Evolutionary conservation across 2,888 invertebrate genomes (phyloP).

Genomic region (Hypena proboscidalis): DNA sequence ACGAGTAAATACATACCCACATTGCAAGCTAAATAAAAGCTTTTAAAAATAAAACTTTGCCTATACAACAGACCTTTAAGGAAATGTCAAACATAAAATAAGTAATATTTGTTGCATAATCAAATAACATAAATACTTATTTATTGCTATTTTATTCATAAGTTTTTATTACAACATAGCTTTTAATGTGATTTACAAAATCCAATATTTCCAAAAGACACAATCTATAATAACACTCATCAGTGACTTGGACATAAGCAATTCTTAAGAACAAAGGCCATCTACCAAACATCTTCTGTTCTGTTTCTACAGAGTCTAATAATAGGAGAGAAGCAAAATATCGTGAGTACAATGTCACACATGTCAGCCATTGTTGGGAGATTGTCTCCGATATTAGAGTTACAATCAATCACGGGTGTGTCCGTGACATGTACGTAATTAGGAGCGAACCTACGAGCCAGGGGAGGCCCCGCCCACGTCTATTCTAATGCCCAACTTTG

Average conservation of each 20-base stretch:
- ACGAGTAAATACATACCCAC: too few relatives aligned
- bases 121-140: too few relatives aligned
- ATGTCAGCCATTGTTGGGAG: constrained; percentile 68
- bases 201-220: constrained; percentile 8
- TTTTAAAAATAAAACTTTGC: too few relatives aligned
- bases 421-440: constrained; percentile 79
- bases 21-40: too few relatives aligned
- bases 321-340: constrained; percentile 50
- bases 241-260: constrained; percentile 41
- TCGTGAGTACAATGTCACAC: constrained; percentile 59
- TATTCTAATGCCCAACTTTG: constrained; percentile 46
- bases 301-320: constrained; percentile 38
- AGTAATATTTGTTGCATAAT: too few relatives aligned
- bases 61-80: too few relatives aligned
- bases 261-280: constrained; percentile 44
- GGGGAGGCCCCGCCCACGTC: constrained; percentile 33
- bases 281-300: constrained; percentile 37
- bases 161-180: too few relatives aligned
- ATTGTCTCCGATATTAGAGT: constrained; percentile 78
- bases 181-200: constrained; percentile 1
- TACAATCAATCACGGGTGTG: constrained; percentile 81
- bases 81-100: too few relatives aligned
- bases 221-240: too few relatives aligned
- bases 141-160: too few relatives aligned
- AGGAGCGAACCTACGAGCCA: constrained; percentile 64